Evolutionary conservation across 2,113 vertebrate genomes (phyloP).

Genomic region (Podocnemis expansa): DNA sequence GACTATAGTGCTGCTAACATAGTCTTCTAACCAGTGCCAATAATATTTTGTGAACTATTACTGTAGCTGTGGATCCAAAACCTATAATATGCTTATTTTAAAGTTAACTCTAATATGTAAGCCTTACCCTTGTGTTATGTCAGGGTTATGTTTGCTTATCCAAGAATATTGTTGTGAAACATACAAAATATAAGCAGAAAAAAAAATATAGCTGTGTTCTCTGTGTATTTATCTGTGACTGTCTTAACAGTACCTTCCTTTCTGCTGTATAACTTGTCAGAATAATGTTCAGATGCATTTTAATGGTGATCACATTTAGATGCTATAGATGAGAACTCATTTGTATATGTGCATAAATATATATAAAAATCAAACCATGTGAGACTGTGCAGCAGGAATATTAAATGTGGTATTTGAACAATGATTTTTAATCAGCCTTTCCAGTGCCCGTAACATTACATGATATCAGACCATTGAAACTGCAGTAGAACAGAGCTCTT

Average conservation of each 20-base stretch:
- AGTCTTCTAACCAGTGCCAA: background rate
- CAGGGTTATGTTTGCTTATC: background rate
- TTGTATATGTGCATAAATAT: background rate
- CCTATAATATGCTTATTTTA: conserved; percentile 14
- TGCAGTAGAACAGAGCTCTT: background rate
- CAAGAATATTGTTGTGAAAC: conserved; percentile 5
- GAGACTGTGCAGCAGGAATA: background rate
- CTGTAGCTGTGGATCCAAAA: background rate
- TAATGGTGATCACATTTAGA: background rate
- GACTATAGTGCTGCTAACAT: conserved; percentile 24
- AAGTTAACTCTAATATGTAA: conserved; percentile 59
- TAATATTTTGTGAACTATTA: conserved; percentile 4
- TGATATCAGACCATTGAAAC: conserved; percentile 6
- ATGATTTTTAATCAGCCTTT: conserved; percentile 8
- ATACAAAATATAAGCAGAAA: background rate
- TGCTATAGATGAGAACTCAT: background rate
- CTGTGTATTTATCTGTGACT: conserved; percentile 34
- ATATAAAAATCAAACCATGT: background rate
- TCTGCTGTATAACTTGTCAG: conserved; percentile 63
- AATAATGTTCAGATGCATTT: conserved; percentile 25
- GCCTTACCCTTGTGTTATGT: background rate
- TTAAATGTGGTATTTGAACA: background rate
- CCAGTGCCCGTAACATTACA: background rate
- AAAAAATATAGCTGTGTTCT: background rate
- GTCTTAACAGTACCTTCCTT: conserved; percentile 21